Percentiles rank a stretch among this genome's conserved stretches.
Evolutionary conservation across 1,140 invertebrate genomes (phyloP).

Genomic region (Bombyx mori): ASM3026992v2 NC_085107.1:2479001-2479500

Average conservation of each 20-base stretch:
- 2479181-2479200: slow-evolving; percentile 27
- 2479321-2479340: slow-evolving; percentile 30
- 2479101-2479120: neutral
- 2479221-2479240: slow-evolving; percentile 33
- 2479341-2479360: slow-evolving; percentile 12
- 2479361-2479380: slow-evolving; percentile 30
- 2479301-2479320: slow-evolving; percentile 30
- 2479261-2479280: slow-evolving; percentile 45
- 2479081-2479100: neutral
- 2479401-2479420: no score
- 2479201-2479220: slow-evolving; percentile 26
- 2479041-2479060: neutral
- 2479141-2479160: neutral
- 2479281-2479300: slow-evolving; percentile 41
- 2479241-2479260: slow-evolving; percentile 38
- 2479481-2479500: no score
- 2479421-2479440: no score
- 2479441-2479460: no score
- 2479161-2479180: neutral
- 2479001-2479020: no score
- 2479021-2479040: no score
- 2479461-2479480: no score
- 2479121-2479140: neutral
- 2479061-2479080: neutral
- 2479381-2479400: no score